Percentiles rank a stretch among this genome's conserved stretches.
Evolutionary conservation across 2,113 vertebrate species (phyloP).

Genomic region (Myotis davidii): DNA sequence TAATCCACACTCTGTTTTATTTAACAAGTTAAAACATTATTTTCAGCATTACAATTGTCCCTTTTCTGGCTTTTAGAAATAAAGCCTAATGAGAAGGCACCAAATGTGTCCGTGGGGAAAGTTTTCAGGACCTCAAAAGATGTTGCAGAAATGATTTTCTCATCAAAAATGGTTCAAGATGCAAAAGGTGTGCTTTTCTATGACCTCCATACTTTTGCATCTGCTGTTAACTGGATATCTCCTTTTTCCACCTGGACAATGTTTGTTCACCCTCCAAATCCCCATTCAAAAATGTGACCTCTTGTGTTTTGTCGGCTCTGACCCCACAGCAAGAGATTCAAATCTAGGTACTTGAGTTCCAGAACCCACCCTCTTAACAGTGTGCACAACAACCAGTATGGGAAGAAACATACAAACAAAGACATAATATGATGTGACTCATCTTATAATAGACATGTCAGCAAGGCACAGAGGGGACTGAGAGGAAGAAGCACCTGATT

Average conservation of each 20-base stretch:
- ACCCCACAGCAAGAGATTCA: background rate
- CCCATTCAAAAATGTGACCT: background rate
- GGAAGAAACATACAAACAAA: background rate
- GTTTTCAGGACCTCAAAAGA: background rate
- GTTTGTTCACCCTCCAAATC: background rate
- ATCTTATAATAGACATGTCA: background rate
- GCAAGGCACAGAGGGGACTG: background rate
- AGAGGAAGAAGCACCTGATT: background rate
- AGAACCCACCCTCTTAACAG: background rate
- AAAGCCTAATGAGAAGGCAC: constrained; percentile 14
- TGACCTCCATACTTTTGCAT: background rate
- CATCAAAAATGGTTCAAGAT: background rate
- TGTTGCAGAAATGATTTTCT: constrained; percentile 7
- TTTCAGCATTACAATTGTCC: background rate
- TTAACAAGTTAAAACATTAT: constrained; percentile 14
- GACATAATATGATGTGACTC: background rate
- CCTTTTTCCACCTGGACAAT: background rate
- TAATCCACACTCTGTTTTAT: background rate
- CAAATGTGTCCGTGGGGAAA: background rate
- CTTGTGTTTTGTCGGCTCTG: background rate
- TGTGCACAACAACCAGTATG: background rate
- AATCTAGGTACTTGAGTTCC: background rate
- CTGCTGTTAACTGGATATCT: background rate
- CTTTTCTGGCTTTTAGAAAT: background rate
- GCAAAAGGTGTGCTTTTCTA: background rate